Evolutionary conservation across 2,797 vertebrate species (phyloP), one percentile per base, ranked within the genome.

Genomic region (Dallia pectoralis): DNA sequence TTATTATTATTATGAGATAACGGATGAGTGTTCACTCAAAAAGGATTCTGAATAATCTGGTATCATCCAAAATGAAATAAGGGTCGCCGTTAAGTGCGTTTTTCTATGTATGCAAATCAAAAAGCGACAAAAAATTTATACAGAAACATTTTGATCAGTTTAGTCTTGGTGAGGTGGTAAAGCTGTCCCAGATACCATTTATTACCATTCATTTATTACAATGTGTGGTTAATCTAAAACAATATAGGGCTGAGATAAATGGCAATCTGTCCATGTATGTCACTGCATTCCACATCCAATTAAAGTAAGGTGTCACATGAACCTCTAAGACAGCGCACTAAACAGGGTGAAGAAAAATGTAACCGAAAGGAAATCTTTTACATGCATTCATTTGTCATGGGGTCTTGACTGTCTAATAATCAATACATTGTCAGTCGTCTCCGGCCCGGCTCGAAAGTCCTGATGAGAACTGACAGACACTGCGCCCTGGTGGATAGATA

Each of bases 401-500:
- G 48, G 67, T 47, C 44, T 9, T 64, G 29, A 64, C 29, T 64
- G 29, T 32, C 30, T 5, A 56, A 11, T 22, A 61, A 33, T 6
- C 62, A 64, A 64, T 16, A 64, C 18, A 32, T 32, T 0, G 16
- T 15, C 27, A 19, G 15, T 33, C 15, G 18, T 29, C 62, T 11
- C 29, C 4, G 29, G 30, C 19, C 19, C 53, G 64, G 67, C 61
- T 73, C 16, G 18, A 51, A 29, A 27, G 47, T 27, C n/a, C 22
- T 22, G 59, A 30, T 16, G 53, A 56, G 11, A 51, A 18, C 14
- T 27, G 11, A 56, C 25, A 70, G 36, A 44, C 74, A 72, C 72
- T 79, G 80, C 83, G 59, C 76, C 81, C 90, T 84, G 75, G 79
- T 84, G 89, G 79, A 49, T 2, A 33, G 18, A 1, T 69, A 18